Base-by-base conservation (phyloP, 1,140 invertebrate species). In the Antheraea pernyi region DNA sequence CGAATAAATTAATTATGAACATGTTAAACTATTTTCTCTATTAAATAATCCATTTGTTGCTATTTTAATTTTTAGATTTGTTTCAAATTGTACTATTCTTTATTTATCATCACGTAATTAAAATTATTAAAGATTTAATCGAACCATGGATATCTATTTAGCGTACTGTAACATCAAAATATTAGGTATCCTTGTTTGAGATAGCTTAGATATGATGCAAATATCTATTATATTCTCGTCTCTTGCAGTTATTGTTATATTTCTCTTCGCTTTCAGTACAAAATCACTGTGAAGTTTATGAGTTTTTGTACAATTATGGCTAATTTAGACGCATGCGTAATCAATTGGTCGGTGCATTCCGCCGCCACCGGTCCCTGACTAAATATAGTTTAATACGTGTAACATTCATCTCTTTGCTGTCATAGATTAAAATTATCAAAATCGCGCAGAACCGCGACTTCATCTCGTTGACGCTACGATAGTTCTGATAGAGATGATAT, bases 291-390 rank as follows among this genome's bases (percentile, higher is more conserved):
- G 46, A 16, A 16, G 46, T 53, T 53, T 16, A 16, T 61, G 18
- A 19, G 59, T 5, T 59, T 59, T 53, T 61, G 19, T 59, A 70
- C 42, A 70, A 70, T 70, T 70, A 70, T 60, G 64, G 69, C 42
- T 65, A 70, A 19, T 70, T 59, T 66, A 59, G 48, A 70, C 69
- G 69, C 69, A 66, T 67, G 65, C 59, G 65, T 70, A 70, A 70
- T 70, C 58, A 70, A 70, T 70, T 70, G 65, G 69, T 66, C 69
- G 64, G 66, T 70, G 59, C 69, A 70, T 70, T 62, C 69, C 64
- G 13, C 19, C 37, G 62, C 42, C 30, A 16, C 46, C n/a, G 4
- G 18, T 18, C 68, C 16, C 60, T 16, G 18, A 7, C 60, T 30
- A 18, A 69, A 53, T 65, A 22, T 48, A 42, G 19, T 59, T 65